Percentiles rank a stretch among this genome's conserved stretches.
Evolutionary conservation across 2,797 vertebrate species (phyloP).

Genomic region (Chromis chromis): DNA sequence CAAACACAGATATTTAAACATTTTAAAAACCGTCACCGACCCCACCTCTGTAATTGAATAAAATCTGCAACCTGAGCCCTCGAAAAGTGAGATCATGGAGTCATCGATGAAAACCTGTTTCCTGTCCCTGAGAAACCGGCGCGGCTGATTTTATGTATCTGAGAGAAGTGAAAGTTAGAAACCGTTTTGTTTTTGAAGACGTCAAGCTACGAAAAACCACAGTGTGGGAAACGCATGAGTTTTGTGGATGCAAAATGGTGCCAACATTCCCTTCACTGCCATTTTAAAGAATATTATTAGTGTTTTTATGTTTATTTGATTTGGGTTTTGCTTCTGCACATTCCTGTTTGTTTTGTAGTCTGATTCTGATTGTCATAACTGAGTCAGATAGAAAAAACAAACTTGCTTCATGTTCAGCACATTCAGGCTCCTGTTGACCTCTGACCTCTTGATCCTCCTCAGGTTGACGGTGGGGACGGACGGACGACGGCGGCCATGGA

Average conservation of each 20-base stretch:
- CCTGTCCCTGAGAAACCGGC: background rate
- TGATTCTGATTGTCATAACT: no score
- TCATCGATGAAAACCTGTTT: background rate
- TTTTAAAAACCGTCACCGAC: background rate
- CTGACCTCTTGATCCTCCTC: constrained; percentile 10
- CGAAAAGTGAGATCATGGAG: background rate
- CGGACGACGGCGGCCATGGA: constrained; percentile 80
- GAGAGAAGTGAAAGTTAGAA: no score
- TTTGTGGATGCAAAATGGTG: constrained; percentile 1
- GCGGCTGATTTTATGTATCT: background rate
- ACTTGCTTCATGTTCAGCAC: background rate
- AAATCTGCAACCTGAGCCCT: background rate
- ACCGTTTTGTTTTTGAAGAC: no score
- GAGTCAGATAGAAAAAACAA: background rate
- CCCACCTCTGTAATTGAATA: background rate
- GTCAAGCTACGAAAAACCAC: no score
- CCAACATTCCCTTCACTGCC: background rate
- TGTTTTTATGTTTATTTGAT: no score
- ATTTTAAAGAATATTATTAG: background rate
- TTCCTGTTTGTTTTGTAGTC: no score
- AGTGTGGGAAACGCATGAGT: no score
- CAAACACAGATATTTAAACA: no score
- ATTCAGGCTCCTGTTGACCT: background rate
- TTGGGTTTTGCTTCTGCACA: no score
- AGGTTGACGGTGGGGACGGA: constrained; percentile 86